A percentile compares a stretch with the other conserved stretches of the same genome.
Conservation (phyloP, 2,888 invertebrate genomes). For the Meganola albula region DNA sequence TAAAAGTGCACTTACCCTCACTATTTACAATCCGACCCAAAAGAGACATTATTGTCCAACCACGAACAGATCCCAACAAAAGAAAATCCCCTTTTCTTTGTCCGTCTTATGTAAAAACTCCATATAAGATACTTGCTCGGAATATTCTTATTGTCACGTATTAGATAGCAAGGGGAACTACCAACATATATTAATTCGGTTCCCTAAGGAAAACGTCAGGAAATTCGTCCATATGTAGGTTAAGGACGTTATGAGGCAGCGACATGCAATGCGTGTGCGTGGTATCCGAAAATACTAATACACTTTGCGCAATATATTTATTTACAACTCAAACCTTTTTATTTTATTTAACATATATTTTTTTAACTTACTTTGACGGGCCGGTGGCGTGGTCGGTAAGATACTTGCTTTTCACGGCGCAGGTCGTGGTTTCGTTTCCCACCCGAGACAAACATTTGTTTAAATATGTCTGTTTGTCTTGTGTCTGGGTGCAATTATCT, state of each 20-base stretch:
- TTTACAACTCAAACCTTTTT: too few relatives aligned
- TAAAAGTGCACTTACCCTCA: conserved; percentile 24
- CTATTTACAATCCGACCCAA: conserved; percentile 11
- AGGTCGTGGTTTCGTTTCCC: too few relatives aligned
- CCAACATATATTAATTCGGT: neutral
- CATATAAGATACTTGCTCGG: conserved; percentile 10
- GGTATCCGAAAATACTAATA: neutral
- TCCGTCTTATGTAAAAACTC: conserved; percentile 21
- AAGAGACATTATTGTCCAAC: conserved; percentile 12
- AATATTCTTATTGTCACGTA: conserved; percentile 22
- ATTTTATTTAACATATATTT: too few relatives aligned
- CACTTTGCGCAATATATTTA: too few relatives aligned
- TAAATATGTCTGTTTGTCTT: too few relatives aligned
- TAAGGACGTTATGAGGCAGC: too few relatives aligned
- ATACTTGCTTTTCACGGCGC: too few relatives aligned
- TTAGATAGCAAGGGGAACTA: conserved; percentile 5
- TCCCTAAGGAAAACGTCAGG: neutral
- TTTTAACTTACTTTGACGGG: too few relatives aligned
- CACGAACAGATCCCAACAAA: conserved; percentile 18
- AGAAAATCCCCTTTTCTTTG: conserved; percentile 14
- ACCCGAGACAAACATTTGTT: too few relatives aligned
- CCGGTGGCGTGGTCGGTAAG: too few relatives aligned
- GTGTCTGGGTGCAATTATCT: too few relatives aligned
- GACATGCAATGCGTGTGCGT: too few relatives aligned
- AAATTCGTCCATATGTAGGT: neutral